These are phyloP conservation scores for Nematopogon swammerdamellus DNA, from an alignment of 2,888 invertebrate species.

Conservation along the genomic window DNA sequence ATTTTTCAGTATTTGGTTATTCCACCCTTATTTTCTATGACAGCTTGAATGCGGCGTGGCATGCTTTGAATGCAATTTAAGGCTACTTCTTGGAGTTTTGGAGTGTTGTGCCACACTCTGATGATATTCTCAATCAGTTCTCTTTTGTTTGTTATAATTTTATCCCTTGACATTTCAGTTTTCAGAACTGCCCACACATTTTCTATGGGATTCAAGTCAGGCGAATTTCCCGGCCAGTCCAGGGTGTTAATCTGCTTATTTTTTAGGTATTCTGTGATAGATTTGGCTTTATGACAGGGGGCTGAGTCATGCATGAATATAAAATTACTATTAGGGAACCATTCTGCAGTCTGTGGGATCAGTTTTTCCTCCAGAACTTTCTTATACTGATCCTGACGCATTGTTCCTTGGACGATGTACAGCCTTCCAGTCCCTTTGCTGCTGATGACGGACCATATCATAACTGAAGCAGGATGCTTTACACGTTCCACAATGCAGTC, in stretches of 20 bases:
- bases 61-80: conserved; percentile 2
- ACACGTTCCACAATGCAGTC: conserved; percentile 2
- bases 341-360: conserved; percentile 2
- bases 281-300: conserved; percentile 3
- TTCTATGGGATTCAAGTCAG: conserved; percentile 9
- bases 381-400: conserved; percentile 12
- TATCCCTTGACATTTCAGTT: too few relatives aligned
- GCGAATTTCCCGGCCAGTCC: conserved; percentile 3
- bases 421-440: conserved; percentile 11
- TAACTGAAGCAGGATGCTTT: conserved; percentile 10
- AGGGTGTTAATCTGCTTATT: conserved; percentile 3
- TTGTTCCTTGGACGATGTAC: conserved; percentile 11
- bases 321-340: conserved; percentile 1
- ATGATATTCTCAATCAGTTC: too few relatives aligned
- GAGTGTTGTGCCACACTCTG: conserved; percentile 1
- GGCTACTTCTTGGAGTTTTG: background rate
- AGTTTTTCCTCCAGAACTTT: conserved; percentile 10
- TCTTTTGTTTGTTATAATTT: too few relatives aligned
- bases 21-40: conserved; percentile 1
- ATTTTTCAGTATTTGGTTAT: conserved; percentile 2
- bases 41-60: conserved; percentile 4
- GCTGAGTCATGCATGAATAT: conserved; percentile 4
- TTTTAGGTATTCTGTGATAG: conserved; percentile 3
- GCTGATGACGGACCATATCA: conserved; percentile 12
- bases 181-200: conserved; percentile 7